phyloP scores from a whole-genome alignment of 2,888 invertebrate species.

The Helleia helle region DNA sequence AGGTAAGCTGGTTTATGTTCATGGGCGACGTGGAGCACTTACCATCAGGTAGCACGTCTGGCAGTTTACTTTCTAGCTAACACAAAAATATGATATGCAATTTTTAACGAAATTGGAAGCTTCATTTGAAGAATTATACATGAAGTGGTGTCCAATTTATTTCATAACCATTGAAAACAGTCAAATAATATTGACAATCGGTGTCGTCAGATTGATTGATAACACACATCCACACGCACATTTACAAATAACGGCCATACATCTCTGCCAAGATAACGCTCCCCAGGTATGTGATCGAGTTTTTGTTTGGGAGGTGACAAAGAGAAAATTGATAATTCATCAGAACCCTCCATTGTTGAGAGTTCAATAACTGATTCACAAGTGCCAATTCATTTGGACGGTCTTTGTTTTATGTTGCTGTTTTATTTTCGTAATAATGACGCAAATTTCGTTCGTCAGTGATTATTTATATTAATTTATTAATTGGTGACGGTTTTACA shows the following conservation, averaged over 20 bases:
- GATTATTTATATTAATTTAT: too few relatives aligned
- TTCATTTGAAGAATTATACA: too few relatives aligned
- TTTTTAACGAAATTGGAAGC: too few relatives aligned
- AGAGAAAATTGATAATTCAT: slow-evolving; percentile 66
- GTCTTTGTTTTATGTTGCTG: neutral
- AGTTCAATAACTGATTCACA: slow-evolving; percentile 49
- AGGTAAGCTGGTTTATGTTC: too few relatives aligned
- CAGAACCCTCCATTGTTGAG: slow-evolving; percentile 47
- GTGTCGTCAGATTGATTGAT: slow-evolving; percentile 54
- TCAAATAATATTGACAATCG: slow-evolving; percentile 20
- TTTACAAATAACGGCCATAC: slow-evolving; percentile 60
- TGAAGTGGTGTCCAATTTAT: slow-evolving; percentile 1
- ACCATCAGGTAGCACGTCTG: too few relatives aligned
- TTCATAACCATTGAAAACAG: slow-evolving; percentile 5
- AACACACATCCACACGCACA: slow-evolving; percentile 42
- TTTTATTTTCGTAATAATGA: neutral
- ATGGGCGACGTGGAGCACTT: too few relatives aligned
- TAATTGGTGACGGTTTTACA: too few relatives aligned
- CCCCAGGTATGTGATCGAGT: slow-evolving; percentile 57
- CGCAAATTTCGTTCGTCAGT: too few relatives aligned
- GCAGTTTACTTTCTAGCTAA: too few relatives aligned
- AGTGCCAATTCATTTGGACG: slow-evolving; percentile 31
- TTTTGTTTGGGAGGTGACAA: slow-evolving; percentile 63
- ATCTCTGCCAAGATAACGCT: slow-evolving; percentile 66
- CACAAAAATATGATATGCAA: too few relatives aligned